A percentile compares a stretch with the other conserved stretches of the same genome.
Conservation (phyloP, 2,797 vertebrate genomes). For the Dermochelys coriacea region DNA sequence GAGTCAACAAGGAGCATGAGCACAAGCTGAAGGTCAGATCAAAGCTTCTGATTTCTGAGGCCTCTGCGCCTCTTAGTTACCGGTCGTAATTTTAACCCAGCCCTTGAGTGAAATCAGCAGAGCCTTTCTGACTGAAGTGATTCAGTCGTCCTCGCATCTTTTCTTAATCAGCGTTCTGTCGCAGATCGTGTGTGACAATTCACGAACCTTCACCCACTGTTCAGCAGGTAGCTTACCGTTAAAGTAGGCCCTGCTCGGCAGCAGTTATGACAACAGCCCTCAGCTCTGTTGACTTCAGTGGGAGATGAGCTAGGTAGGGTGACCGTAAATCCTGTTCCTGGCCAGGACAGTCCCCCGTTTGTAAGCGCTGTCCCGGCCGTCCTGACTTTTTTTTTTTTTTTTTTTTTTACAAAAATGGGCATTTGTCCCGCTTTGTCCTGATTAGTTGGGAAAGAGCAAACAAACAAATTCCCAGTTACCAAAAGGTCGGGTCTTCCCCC, state of each 20-base stretch:
- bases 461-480: too few species aligned
- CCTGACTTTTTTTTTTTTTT: too few species aligned
- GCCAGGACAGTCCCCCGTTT: too few species aligned
- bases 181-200: not conserved
- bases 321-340: too few species aligned
- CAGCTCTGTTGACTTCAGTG: not conserved
- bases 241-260: not conserved
- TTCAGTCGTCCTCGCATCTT: not conserved
- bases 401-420: too few species aligned
- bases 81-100: not conserved
- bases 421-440: too few species aligned
- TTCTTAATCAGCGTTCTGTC: not conserved
- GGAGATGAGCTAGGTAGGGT: not conserved
- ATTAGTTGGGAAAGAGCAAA: too few species aligned
- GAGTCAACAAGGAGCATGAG: slow-evolving; percentile 97
- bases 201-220: not conserved
- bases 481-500: too few species aligned
- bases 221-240: not conserved
- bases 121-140: not conserved
- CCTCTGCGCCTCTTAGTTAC: not conserved
- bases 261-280: not conserved
- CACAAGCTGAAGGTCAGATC: slow-evolving; percentile 95
- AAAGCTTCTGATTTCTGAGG: rapidly evolving
- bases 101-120: not conserved
- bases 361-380: too few species aligned